These are phyloP conservation scores for Sitta europaea DNA, from an alignment of 2,113 vertebrate genomes.

Conservation along the genomic window DNA sequence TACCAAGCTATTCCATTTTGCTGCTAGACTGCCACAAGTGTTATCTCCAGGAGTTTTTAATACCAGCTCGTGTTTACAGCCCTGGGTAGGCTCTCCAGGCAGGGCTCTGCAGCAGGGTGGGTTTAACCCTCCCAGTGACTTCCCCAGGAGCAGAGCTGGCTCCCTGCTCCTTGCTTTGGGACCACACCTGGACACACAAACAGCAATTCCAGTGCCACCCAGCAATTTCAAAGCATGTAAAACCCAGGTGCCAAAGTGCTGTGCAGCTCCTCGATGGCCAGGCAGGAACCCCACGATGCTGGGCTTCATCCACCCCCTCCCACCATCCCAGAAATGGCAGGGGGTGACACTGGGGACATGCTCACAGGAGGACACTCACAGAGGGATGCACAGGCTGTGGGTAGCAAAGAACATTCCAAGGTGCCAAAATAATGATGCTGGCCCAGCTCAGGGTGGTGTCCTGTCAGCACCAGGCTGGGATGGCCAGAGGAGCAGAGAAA, in stretches of 20 bases:
- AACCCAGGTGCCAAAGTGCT: background rate
- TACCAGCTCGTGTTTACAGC: background rate
- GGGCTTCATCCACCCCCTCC: background rate
- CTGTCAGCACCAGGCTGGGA: background rate
- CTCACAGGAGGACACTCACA: rapidly evolving
- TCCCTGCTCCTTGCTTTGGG: background rate
- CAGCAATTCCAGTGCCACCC: background rate
- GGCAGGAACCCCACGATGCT: rapidly evolving
- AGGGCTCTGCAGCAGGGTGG: background rate
- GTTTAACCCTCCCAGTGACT: background rate
- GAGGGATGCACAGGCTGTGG: rapidly evolving
- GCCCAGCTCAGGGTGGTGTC: background rate
- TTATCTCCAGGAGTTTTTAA: background rate
- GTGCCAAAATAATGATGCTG: background rate
- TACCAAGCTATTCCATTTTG: background rate
- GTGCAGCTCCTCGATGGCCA: rapidly evolving
- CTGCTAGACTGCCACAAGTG: background rate
- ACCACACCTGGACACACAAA: rapidly evolving
- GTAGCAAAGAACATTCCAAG: background rate
- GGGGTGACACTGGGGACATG: background rate
- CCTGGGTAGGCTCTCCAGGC: background rate
- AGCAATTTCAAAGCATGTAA: background rate
- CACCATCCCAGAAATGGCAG: background rate
- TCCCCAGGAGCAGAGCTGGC: background rate
- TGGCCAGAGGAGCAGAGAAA: background rate